Evolutionary conservation across 2,888 invertebrate species (phyloP).

Genomic region (Limenitis camilla): DNA sequence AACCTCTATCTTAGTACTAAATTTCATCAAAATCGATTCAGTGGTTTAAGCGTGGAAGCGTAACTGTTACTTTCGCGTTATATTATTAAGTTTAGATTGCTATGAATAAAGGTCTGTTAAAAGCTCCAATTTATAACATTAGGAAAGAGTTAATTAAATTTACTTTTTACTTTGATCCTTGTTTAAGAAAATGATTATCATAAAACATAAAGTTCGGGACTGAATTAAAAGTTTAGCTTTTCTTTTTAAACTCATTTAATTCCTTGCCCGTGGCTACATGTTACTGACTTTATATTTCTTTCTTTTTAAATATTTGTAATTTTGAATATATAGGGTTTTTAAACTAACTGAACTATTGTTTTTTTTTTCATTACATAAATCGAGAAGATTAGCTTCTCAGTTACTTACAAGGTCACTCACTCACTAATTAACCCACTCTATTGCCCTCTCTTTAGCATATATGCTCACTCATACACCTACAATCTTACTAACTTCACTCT

Average conservation of each 20-base stretch:
- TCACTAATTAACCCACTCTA: too few species aligned
- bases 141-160: slow-evolving; percentile 22
- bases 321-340: slow-evolving; percentile 2
- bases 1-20: too few species aligned
- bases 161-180: slow-evolving; percentile 18
- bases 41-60: too few species aligned
- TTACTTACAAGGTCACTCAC: too few species aligned
- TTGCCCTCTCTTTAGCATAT: too few species aligned
- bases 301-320: slow-evolving; percentile 5
- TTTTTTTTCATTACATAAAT: too few species aligned
- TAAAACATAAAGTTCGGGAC: slow-evolving; percentile 25
- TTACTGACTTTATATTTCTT: slow-evolving; percentile 14
- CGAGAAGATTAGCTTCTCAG: too few species aligned
- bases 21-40: too few species aligned
- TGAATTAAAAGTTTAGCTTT: slow-evolving; percentile 25
- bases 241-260: slow-evolving; percentile 26
- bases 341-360: too few species aligned
- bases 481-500: too few species aligned
- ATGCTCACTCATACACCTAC: too few species aligned
- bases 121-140: slow-evolving; percentile 6
- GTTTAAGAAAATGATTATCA: slow-evolving; percentile 25
- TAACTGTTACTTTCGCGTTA: too few species aligned
- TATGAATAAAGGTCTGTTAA: background rate
- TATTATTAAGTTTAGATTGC: background rate
- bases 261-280: slow-evolving; percentile 19